Conservation (phyloP, 1,140 invertebrate genomes). For the honey bee (Apis mellifera) region DNA sequence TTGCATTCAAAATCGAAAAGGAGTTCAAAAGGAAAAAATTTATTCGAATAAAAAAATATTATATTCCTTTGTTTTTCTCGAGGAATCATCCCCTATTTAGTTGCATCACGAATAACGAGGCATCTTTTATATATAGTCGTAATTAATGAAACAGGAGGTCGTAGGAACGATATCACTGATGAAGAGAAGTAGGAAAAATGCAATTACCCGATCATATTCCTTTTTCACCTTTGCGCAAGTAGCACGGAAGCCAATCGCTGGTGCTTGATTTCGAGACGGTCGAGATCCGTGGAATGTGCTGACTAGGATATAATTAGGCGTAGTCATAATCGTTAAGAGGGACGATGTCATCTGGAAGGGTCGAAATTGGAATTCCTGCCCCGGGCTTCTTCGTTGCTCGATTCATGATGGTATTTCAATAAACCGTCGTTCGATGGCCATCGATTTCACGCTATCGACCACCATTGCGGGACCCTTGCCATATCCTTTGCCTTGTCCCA, state of each 20-base stretch:
- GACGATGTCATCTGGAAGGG: conserved; percentile 40
- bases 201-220: conserved; percentile 6
- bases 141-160: neutral
- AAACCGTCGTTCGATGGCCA: conserved; percentile 44
- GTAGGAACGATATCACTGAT: neutral
- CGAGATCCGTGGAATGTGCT: conserved; percentile 46
- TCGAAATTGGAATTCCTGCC: conserved; percentile 70
- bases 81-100: no score
- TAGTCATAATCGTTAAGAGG: conserved; percentile 53
- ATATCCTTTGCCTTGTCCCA: no score
- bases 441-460: conserved; percentile 20
- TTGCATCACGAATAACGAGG: no score
- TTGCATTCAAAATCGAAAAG: no score
- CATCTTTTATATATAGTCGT: no score
- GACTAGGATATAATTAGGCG: conserved; percentile 61
- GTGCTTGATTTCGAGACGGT: conserved; percentile 15
- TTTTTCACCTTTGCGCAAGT: conserved; percentile 6
- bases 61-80: no score
- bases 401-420: conserved; percentile 71
- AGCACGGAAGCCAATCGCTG: conserved; percentile 12
- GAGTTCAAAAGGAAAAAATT: no score
- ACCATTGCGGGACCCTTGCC: neutral
- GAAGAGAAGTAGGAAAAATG: neutral
- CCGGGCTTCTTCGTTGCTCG: conserved; percentile 53
- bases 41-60: no score